Base-by-base conservation (phyloP, 2,797 vertebrate genomes). In the Platalea minor region DNA sequence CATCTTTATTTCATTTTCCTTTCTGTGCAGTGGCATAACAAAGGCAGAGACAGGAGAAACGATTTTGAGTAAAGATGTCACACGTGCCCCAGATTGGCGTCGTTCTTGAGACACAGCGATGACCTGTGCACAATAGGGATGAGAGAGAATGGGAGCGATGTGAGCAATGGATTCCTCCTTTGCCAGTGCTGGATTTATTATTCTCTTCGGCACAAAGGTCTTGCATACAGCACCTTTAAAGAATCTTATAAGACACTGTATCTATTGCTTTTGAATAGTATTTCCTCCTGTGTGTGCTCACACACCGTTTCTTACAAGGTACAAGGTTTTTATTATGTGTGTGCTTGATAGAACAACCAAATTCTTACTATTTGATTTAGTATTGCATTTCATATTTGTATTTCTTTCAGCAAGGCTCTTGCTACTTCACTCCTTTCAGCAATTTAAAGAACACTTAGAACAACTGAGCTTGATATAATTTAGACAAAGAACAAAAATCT, bases 401-500 rank as follows among this genome's bases (percentile, higher is more conserved):
- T 83, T 80, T 91, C 39, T 93, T 92, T 91, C 60, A 83, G 31
- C 4, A 8, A 80, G 12, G 7, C 56, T 68, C 67, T 89, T 90
- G 24, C 78, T 80, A 31, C 60, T 83, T 91, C 53, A 56, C 13
- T 95, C 74, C 74, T 88, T 96, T 73, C 60, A 79, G 72, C 45
- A 91, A 65, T 95, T 93, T 92, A 88, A 79, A 75, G 78, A 93
- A 81, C 79, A 65, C 64, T 93, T 95, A 91, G 74, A 89, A 76
- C 78, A 85, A 87, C 91, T 75, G 78, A 92, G 41, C 79, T 76
- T 59, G 80, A 81, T 84, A 21, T 75, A 81, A 92, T 80, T 76
- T 69, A 92, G 92, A 31, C 82, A 89, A 83, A 88, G 72, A 91
- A 88, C 69, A 95, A 89, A 94, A 88, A 80, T 91, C 90, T 96